Evolutionary conservation across 1,140 invertebrate species (phyloP), one percentile per base, ranked within the genome.

Genomic region (Drosophila santomea): DNA sequence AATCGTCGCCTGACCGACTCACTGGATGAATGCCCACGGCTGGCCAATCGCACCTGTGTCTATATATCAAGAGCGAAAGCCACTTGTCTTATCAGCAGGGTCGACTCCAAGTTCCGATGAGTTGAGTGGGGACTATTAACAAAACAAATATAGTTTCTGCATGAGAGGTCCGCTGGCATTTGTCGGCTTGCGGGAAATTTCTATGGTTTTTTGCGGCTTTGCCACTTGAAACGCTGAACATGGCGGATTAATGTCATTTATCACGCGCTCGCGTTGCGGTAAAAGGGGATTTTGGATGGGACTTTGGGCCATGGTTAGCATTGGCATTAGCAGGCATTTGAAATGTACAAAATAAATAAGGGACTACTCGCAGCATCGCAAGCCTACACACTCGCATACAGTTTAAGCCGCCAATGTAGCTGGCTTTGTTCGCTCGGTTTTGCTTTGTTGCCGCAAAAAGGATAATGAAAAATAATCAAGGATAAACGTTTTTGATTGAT

Each of bases 381-480:
- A 15, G 36, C 35, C 41, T 45, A 35, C 44, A 45, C 15, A 12
- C 48, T 5, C 44, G 17, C 39, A 50, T 55, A 45, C 32, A 12
- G 62, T 71, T 84, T 80, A 83, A 77, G 73, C 73, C 72, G 68
- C 55, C 67, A 45, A 67, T 74, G 48, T 67, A 60, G 66, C 56
- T 67, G 64, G 66, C 57, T 71, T 78, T 78, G 63, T 56, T 56
- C 43, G 51, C 66, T 71, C n/a, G 43, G 64, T 57, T 69, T 71
- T 71, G 67, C 67, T 56, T 69, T 71, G 64, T 74, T 64, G 72
- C 61, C 63, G 67, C 75, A 77, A 91, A 90, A 91, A 81, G 88
- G 80, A 91, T 91, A 91, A 91, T 83, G 80, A 89, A 88, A 88
- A 91, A 91, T 91, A 91, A 91, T 91, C 88, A 88, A 91, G 80